Base-by-base conservation (phyloP, 2,888 invertebrate genomes). In the Trichacis sp. region DNA sequence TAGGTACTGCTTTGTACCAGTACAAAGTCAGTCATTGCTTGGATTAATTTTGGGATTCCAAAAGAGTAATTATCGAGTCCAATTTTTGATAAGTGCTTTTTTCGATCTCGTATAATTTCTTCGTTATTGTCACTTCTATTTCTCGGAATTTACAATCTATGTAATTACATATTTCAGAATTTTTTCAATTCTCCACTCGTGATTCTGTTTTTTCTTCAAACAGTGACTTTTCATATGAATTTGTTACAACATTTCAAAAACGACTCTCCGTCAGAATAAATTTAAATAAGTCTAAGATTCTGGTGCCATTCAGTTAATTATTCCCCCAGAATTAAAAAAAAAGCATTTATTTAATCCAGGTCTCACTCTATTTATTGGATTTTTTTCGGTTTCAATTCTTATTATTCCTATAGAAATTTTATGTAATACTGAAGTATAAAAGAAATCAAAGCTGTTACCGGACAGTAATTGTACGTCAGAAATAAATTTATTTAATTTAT, bases 31-130 rank as follows among this genome's bases (percentile, higher is more conserved):
- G n/a, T n/a, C n/a, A n/a, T n/a, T n/a, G n/a, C n/a, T n/a, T n/a
- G n/a, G n/a, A n/a, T n/a, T n/a, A n/a, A 8, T 24, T 24, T 36
- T 36, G 36, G 3, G 9, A 29, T 29, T 29, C 29, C 15, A 43
- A 14, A 14, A 24, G 12, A 1, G 24, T 55, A 5, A 77, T 57
- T 68, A 85, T 84, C 17, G 53, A 43, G 72, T 85, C 82, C 18
- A 85, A 71, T 73, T 84, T 85, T 58, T 76, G 62, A 66, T 77
- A 82, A 17, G 76, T 84, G 42, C 69, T 78, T 30, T 61, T 61
- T 63, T 85, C 84, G 24, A 82, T 65, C 43, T 78, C 72, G 30
- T 79, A 71, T 36, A 85, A 76, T 68, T 71, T 78, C 49, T 76
- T 62, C 58, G 73, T 76, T 17, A 85, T 50, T 72, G 71, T 79